Percentiles rank a stretch among this genome's conserved stretches.
phyloP scores from a whole-genome alignment of 2,888 invertebrate genomes.

The Tinea trinotella region DNA sequence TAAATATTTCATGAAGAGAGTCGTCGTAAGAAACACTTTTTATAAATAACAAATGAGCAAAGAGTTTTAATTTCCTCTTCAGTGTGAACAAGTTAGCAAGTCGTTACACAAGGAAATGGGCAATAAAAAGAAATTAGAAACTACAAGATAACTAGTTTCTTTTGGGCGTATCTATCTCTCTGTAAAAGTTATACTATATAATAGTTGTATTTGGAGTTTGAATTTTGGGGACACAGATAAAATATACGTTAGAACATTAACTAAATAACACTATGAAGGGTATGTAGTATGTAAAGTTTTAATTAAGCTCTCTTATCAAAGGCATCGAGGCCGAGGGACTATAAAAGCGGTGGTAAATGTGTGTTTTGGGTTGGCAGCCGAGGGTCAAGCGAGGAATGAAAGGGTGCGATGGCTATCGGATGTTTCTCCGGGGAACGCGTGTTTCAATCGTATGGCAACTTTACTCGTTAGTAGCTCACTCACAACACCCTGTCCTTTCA shows the following conservation, averaged over 20 bases:
- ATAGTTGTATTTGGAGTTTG: not conserved
- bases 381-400: constrained; percentile 46
- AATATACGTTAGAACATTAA: constrained; percentile 3
- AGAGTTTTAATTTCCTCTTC: not conserved
- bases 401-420: constrained; percentile 55
- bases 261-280: constrained; percentile 17
- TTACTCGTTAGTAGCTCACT: constrained; percentile 46
- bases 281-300: constrained; percentile 40
- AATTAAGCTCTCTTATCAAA: constrained; percentile 56
- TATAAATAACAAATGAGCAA: not conserved
- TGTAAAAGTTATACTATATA: not conserved
- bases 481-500: constrained; percentile 43
- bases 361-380: constrained; percentile 25
- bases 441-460: constrained; percentile 60
- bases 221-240: constrained; percentile 2
- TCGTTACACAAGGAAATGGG: constrained; percentile 7
- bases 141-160: constrained; percentile 1
- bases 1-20: too few species aligned
- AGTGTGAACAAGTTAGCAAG: constrained; percentile 8
- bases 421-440: constrained; percentile 24
- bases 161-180: not conserved
- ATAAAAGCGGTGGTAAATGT: constrained; percentile 30
- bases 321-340: constrained; percentile 24
- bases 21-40: not conserved
- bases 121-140: constrained; percentile 9